Conservation (phyloP, 2,113 vertebrate genomes). For the Motacilla tschutschensis region DNA sequence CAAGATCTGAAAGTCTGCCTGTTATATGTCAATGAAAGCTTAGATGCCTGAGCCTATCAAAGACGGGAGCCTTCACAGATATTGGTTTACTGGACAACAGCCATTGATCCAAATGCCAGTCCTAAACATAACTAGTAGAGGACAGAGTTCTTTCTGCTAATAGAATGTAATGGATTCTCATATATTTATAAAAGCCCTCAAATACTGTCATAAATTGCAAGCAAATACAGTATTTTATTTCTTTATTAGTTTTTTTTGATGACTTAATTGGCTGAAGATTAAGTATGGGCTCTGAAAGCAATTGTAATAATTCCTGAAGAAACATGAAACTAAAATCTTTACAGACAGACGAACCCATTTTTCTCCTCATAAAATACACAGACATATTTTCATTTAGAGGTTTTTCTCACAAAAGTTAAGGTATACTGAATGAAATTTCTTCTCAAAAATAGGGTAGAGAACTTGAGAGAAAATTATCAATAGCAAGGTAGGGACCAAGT, state of each 20-base stretch:
- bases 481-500: neutral
- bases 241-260: neutral
- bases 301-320: neutral
- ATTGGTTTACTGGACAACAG: neutral
- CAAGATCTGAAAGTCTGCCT: neutral
- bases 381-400: neutral
- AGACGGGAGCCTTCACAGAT: neutral
- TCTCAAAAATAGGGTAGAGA: neutral
- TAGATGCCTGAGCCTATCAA: neutral
- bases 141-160: neutral
- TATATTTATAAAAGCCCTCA: neutral
- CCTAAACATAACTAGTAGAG: neutral
- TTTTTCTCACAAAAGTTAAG: neutral
- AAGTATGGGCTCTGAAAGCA: neutral
- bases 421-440: neutral
- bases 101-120: neutral
- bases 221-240: neutral
- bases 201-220: neutral
- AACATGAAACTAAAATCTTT: neutral
- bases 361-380: neutral
- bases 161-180: neutral
- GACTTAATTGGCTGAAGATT: neutral
- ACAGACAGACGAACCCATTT: neutral
- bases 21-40: neutral
- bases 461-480: slow-evolving; percentile 1